Evolutionary conservation across 2,797 vertebrate genomes (phyloP).

Genomic region (Eospalax fontanierii): DNA sequence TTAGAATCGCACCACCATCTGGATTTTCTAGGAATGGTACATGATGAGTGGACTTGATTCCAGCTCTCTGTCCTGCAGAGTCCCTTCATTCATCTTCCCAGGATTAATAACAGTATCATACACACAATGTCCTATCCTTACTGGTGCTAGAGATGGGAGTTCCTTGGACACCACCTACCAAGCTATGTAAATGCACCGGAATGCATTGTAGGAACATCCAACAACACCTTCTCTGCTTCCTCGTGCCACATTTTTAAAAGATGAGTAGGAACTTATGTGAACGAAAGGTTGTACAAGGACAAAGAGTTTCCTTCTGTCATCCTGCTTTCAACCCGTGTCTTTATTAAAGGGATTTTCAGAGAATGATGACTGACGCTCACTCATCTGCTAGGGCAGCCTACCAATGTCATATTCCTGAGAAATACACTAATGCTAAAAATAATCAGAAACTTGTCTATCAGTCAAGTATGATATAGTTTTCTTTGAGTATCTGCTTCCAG

Average conservation of each 20-base stretch:
- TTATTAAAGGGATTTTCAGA: not conserved
- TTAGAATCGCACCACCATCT: not conserved
- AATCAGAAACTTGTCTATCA: not conserved
- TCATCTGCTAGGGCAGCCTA: not conserved
- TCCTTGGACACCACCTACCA: constrained; percentile 33
- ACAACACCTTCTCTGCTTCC: constrained; percentile 9
- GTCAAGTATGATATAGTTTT: not conserved
- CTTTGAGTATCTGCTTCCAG: not conserved
- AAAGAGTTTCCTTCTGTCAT: not conserved
- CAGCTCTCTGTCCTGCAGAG: not conserved
- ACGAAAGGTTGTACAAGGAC: not conserved
- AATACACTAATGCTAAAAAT: not conserved
- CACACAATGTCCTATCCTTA: constrained; percentile 75
- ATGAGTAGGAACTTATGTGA: too few species aligned
- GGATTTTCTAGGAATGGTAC: constrained; percentile 46
- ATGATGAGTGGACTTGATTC: constrained; percentile 78
- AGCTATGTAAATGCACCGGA: constrained; percentile 57
- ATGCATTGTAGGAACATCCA: constrained; percentile 62
- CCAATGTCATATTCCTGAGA: not conserved
- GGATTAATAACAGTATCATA: constrained; percentile 84
- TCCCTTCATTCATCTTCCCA: constrained; percentile 86
- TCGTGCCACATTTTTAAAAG: not conserved
- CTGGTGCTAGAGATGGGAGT: constrained; percentile 84
- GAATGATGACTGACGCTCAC: not conserved
- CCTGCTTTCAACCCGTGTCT: not conserved